Conservation (phyloP, 2,888 invertebrate species). For the Invenusta paracnida region DNA sequence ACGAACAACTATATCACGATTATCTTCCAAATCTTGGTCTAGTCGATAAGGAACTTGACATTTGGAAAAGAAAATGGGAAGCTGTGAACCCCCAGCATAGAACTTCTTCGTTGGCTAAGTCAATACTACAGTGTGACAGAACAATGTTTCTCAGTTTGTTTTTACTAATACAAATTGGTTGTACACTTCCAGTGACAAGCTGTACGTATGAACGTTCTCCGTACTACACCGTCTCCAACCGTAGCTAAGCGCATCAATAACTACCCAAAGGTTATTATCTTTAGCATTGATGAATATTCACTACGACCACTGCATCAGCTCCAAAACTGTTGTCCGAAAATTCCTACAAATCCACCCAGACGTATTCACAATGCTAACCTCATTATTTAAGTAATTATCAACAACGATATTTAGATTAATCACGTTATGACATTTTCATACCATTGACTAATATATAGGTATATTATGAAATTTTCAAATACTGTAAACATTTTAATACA, state of each 20-base stretch:
- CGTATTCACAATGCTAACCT: constrained; percentile 9
- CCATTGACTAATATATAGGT: not conserved
- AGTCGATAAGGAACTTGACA: not conserved
- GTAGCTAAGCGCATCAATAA: not conserved
- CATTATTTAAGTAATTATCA: not conserved
- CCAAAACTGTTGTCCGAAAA: constrained; percentile 16
- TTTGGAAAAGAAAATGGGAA: constrained; percentile 20
- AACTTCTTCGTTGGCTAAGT: not conserved
- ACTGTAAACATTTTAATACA: not conserved
- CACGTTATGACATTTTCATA: not conserved
- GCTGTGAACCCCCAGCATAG: constrained; percentile 2
- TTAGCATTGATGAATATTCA: constrained; percentile 26
- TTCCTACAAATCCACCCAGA: constrained; percentile 17
- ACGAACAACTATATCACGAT: not conserved
- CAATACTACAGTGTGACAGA: not conserved
- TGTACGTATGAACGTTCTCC: not conserved
- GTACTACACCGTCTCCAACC: not conserved
- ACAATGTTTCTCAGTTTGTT: constrained; percentile 12
- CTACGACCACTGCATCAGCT: not conserved
- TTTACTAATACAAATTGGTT: constrained; percentile 10
- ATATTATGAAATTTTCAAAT: not conserved
- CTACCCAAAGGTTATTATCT: not conserved
- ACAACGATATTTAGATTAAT: not conserved
- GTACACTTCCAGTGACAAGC: constrained; percentile 29
- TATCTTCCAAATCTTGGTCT: not conserved